phyloP scores from a whole-genome alignment of 2,797 vertebrate genomes.

The Gymnodraco acuticeps region DNA sequence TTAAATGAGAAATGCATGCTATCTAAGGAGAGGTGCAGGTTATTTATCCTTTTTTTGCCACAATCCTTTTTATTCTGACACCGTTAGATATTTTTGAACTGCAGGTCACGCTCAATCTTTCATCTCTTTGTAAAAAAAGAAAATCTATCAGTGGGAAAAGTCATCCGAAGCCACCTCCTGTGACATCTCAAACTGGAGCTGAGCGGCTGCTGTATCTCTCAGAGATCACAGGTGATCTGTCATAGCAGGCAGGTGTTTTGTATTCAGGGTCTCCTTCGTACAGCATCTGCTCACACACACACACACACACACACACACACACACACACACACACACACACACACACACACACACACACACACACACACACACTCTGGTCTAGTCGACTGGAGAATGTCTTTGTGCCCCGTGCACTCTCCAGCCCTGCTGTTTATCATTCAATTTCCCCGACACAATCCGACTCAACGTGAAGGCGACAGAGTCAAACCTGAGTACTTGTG shows the following conservation, averaged over 20 bases:
- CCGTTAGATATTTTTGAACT: constrained; percentile 58
- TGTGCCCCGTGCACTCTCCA: constrained; percentile 52
- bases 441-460: constrained; percentile 54
- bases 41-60: constrained; percentile 7
- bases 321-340: no score
- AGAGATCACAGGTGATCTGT: constrained; percentile 81
- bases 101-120: constrained; percentile 63
- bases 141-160: constrained; percentile 62
- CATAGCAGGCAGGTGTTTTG: constrained; percentile 80
- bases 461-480: constrained; percentile 42
- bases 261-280: constrained; percentile 72
- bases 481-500: constrained; percentile 37
- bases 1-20: background rate
- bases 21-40: background rate
- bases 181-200: constrained; percentile 70
- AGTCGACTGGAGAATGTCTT: constrained; percentile 50
- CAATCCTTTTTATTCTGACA: constrained; percentile 42
- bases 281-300: constrained; percentile 62
- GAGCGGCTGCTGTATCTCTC: constrained; percentile 63
- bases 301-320: no score
- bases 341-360: background rate
- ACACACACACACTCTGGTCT: constrained; percentile 6
- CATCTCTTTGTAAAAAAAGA: constrained; percentile 60
- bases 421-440: constrained; percentile 59
- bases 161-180: constrained; percentile 63